Percentiles rank a stretch among this genome's conserved stretches.
These are phyloP conservation scores for Amphimedon queenslandica DNA, from an alignment of 37 sponge, comb jelly and placozoan genomes.

Conservation along the genomic window DNA sequence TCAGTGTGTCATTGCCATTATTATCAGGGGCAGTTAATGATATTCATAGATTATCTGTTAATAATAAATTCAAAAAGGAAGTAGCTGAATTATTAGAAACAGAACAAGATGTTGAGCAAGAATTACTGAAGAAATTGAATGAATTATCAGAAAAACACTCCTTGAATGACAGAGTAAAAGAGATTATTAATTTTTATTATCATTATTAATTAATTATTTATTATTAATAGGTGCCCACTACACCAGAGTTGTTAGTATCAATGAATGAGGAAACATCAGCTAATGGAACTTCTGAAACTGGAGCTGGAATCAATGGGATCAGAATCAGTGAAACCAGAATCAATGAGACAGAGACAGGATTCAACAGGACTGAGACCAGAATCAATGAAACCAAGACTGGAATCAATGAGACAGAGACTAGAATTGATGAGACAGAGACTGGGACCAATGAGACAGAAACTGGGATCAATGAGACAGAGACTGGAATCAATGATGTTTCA, in stretches of 20 bases:
- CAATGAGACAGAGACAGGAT: neutral
- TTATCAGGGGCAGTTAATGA: slow-evolving; percentile 42
- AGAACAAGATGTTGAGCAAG: neutral
- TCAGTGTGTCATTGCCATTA: slow-evolving; percentile 14
- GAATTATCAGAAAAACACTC: slow-evolving; percentile 2
- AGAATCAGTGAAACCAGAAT: neutral
- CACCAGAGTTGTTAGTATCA: slow-evolving; percentile 18
- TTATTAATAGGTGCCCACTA: slow-evolving; percentile 16
- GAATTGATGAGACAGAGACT: neutral
- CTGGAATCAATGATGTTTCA: too few relatives aligned
- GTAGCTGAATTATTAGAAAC: too few relatives aligned
- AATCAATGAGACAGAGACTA: neutral
- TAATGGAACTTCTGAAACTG: neutral
- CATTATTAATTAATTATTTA: neutral
- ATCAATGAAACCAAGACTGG: neutral
- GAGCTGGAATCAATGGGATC: neutral
- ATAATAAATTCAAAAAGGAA: slow-evolving; percentile 14
- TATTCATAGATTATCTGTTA: slow-evolving; percentile 29
- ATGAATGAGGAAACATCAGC: too few relatives aligned
- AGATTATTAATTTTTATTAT: neutral
- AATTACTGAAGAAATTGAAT: slow-evolving; percentile 1
- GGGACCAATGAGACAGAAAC: neutral
- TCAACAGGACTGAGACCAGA: neutral
- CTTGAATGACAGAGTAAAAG: neutral
- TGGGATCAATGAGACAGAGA: neutral